Evolutionary conservation across 1,140 invertebrate genomes (phyloP).

Genomic region (Piezodorus guildinii): DNA sequence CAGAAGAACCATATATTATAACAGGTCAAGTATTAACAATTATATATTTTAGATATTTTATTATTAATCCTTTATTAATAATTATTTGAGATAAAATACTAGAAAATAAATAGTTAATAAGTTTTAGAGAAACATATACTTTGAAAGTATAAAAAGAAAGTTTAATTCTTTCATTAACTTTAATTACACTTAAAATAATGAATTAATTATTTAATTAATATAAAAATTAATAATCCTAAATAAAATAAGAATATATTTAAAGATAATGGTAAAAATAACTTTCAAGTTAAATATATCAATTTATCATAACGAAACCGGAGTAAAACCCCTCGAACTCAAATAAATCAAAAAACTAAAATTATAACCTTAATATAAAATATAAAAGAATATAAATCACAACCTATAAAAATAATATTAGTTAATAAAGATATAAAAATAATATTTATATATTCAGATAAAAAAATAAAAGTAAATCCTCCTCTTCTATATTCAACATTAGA

Average conservation of each 20-base stretch:
- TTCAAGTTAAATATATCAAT: constrained; percentile 46
- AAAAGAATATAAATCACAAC: constrained; percentile 33
- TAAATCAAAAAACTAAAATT: constrained; percentile 40
- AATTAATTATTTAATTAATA: too few species aligned
- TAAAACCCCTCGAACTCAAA: constrained; percentile 42
- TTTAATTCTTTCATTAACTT: too few species aligned
- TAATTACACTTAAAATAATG: too few species aligned
- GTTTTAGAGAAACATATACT: too few species aligned
- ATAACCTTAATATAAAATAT: constrained; percentile 40
- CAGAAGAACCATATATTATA: too few species aligned
- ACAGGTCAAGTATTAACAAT: too few species aligned
- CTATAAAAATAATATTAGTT: constrained; percentile 40
- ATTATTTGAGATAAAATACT: too few species aligned
- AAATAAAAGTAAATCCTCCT: constrained; percentile 56
- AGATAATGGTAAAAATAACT: constrained; percentile 39
- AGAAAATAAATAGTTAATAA: too few species aligned
- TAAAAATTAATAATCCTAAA: constrained; percentile 34
- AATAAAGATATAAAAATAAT: constrained; percentile 54
- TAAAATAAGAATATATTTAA: constrained; percentile 34
- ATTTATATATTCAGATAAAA: constrained; percentile 55
- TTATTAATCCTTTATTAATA: too few species aligned
- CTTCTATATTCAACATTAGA: constrained; percentile 63
- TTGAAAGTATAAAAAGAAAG: too few species aligned
- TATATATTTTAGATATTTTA: too few species aligned
- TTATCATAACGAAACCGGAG: constrained; percentile 49